Conservation (phyloP, 2,888 invertebrate genomes). For the Monochamus alternatus region DNA sequence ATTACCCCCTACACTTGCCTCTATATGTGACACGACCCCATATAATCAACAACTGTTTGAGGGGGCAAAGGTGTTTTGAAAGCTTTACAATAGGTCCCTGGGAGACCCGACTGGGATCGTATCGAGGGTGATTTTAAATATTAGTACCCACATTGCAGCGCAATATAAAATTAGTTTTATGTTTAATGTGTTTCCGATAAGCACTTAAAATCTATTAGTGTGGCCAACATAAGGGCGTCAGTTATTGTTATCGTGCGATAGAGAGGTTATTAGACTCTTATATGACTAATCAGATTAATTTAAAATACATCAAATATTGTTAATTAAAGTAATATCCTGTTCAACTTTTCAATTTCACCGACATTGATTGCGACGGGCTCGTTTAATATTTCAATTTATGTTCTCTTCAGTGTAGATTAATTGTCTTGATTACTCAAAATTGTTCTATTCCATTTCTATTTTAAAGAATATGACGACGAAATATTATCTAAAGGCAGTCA, state of each 20-base stretch:
- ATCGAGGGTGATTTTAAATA: constrained; percentile 23
- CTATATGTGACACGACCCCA: not conserved
- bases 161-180: constrained; percentile 28
- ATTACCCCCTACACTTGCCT: not conserved
- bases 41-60: not conserved
- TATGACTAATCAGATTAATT: too few relatives aligned
- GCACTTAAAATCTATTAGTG: constrained; percentile 22
- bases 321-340: too few relatives aligned
- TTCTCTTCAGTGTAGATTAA: not conserved
- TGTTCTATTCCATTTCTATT: not conserved
- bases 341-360: too few relatives aligned
- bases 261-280: not conserved
- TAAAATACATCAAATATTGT: too few relatives aligned
- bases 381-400: too few relatives aligned
- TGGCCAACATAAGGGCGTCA: constrained; percentile 7
- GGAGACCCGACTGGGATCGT: not conserved
- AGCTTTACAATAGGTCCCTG: constrained; percentile 15
- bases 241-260: not conserved
- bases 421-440: not conserved
- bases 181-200: constrained; percentile 24
- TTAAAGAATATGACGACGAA: not conserved
- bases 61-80: constrained; percentile 24
- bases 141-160: constrained; percentile 31
- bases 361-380: too few relatives aligned
- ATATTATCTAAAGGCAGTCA: not conserved